These are phyloP conservation scores for Xenopus laevis DNA, from an alignment of 2,113 vertebrate genomes.

Conservation along the genomic window DNA sequence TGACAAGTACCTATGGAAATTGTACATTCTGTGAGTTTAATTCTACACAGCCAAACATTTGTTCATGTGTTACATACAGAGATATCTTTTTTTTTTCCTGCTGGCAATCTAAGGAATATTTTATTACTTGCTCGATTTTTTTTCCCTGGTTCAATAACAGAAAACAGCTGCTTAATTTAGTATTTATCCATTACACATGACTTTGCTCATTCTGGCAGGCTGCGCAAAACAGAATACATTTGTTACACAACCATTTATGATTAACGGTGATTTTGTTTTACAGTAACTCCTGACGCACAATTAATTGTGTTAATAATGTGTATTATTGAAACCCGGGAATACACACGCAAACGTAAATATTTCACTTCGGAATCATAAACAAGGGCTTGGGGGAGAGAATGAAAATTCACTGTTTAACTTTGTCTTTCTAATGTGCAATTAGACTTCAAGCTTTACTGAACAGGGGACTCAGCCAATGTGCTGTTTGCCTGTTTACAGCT, in stretches of 20 bases:
- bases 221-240: background rate
- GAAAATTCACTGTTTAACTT: background rate
- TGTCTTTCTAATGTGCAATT: background rate
- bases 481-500: too few species aligned
- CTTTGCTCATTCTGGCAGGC: conserved; percentile 34
- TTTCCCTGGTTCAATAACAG: conserved; percentile 50
- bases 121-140: conserved; percentile 59
- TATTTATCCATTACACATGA: conserved; percentile 51
- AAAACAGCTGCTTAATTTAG: conserved; percentile 58
- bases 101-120: conserved; percentile 47
- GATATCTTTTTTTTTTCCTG: conserved; percentile 42
- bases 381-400: background rate
- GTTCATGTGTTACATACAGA: conserved; percentile 44
- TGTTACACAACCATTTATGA: background rate
- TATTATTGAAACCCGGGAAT: background rate
- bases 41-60: conserved; percentile 52
- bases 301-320: conserved; percentile 1
- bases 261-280: background rate
- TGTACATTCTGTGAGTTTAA: conserved; percentile 6
- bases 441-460: too few species aligned
- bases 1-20: conserved; percentile 35
- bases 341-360: background rate
- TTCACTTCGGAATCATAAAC: background rate
- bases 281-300: background rate
- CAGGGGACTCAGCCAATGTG: too few species aligned